Conservation (phyloP, 2,888 invertebrate species). For the Melolontha melolontha region DNA sequence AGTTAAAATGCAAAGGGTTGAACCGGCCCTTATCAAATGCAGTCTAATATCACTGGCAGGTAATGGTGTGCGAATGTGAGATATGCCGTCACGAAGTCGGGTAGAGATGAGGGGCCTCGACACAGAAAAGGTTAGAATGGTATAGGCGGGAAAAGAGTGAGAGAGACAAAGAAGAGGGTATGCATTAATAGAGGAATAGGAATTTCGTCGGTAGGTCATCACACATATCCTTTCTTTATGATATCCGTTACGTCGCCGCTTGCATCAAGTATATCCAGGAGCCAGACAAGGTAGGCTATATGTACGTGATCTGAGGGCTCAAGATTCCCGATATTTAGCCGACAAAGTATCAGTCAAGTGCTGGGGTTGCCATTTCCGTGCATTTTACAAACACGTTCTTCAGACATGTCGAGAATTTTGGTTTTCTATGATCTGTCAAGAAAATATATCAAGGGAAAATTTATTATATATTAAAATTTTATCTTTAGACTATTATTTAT, state of each 20-base stretch:
- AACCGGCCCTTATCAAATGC: slow-evolving; percentile 51
- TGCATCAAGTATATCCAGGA: neutral
- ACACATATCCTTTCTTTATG: slow-evolving; percentile 19
- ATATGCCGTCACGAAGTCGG: slow-evolving; percentile 52
- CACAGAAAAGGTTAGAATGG: slow-evolving; percentile 11
- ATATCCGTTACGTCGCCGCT: slow-evolving; percentile 1
- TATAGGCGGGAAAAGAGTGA: slow-evolving; percentile 2
- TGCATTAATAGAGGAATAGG: slow-evolving; percentile 34
- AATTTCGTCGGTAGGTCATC: slow-evolving; percentile 22
- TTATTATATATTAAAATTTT: no score
- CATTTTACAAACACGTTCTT: neutral
- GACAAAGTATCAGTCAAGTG: slow-evolving; percentile 27
- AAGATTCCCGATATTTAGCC: slow-evolving; percentile 4
- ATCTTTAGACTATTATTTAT: no score
- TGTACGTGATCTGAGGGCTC: slow-evolving; percentile 22
- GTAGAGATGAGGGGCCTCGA: slow-evolving; percentile 7
- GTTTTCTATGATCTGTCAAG: neutral
- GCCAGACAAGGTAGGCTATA: neutral
- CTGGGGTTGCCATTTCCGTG: slow-evolving; percentile 21
- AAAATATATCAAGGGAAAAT: no score
- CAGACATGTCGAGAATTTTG: slow-evolving; percentile 22
- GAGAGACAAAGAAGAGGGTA: slow-evolving; percentile 18
- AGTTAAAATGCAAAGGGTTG: slow-evolving; percentile 42
- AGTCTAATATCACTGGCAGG: slow-evolving; percentile 60
- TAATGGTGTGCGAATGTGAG: slow-evolving; percentile 65